Evolutionary conservation across 2,113 vertebrate genomes (phyloP).

Genomic region (Corydoras sp.): DNA sequence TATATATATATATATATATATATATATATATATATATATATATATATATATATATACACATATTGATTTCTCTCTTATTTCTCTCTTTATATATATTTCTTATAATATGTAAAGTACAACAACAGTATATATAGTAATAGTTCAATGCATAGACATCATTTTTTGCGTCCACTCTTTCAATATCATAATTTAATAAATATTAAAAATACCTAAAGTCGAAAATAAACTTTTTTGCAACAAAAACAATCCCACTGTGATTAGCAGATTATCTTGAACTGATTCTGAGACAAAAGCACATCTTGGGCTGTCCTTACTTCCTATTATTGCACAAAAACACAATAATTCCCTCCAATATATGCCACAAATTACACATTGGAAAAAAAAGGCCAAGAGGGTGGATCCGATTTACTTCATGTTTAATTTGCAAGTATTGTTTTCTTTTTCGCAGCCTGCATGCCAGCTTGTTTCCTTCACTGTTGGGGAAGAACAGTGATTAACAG

Average conservation of each 20-base stretch:
- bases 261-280: constrained; percentile 7
- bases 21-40: too few species aligned
- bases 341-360: constrained; percentile 34
- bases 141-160: too few species aligned
- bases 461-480: constrained; percentile 33
- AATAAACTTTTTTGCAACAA: neutral
- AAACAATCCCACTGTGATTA: constrained; percentile 21
- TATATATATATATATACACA: too few species aligned
- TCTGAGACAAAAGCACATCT: constrained; percentile 13
- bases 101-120: too few species aligned
- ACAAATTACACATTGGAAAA: constrained; percentile 41
- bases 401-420: constrained; percentile 44
- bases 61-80: too few species aligned
- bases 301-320: constrained; percentile 20
- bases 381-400: constrained; percentile 35
- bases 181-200: too few species aligned
- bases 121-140: too few species aligned
- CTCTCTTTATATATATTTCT: too few species aligned
- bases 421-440: constrained; percentile 46
- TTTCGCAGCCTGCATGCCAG: constrained; percentile 22
- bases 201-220: neutral
- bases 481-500: constrained; percentile 45
- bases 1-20: too few species aligned
- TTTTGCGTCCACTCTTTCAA: too few species aligned
- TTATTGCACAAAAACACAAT: constrained; percentile 38